phyloP scores from a whole-genome alignment of 2,113 vertebrate genomes.

The Equus przewalskii region DNA sequence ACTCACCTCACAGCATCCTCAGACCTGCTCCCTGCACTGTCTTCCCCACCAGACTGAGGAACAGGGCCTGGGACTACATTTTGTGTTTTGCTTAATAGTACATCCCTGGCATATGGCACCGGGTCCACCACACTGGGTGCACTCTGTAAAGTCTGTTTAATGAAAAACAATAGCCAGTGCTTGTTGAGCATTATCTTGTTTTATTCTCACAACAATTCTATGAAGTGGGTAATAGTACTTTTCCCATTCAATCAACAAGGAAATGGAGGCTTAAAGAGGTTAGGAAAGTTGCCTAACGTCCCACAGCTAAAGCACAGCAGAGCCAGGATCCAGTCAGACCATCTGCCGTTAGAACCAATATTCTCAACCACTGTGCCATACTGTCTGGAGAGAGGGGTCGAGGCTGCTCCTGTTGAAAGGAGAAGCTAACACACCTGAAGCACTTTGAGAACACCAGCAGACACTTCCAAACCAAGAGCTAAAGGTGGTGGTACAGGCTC shows the following conservation, averaged over 20 bases:
- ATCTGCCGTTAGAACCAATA: rapidly evolving
- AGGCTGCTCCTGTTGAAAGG: neutral
- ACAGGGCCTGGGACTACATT: neutral
- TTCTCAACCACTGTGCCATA: neutral
- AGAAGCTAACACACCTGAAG: neutral
- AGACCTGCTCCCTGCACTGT: neutral
- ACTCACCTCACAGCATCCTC: too few relatives aligned
- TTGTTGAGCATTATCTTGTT: neutral
- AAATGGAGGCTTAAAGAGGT: neutral
- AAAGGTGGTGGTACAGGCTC: neutral
- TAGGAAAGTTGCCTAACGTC: neutral
- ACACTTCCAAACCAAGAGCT: neutral
- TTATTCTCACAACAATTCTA: neutral
- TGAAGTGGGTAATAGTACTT: neutral
- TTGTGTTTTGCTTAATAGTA: neutral
- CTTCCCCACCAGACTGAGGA: neutral
- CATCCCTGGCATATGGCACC: neutral
- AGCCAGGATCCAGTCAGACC: neutral
- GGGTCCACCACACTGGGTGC: neutral
- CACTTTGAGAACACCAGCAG: neutral
- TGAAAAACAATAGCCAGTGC: neutral
- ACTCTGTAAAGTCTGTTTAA: neutral
- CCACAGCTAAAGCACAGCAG: neutral
- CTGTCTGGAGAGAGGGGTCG: neutral
- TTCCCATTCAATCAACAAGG: neutral